Percentiles rank a stretch among this genome's conserved stretches.
phyloP scores from a whole-genome alignment of 2,888 invertebrate species.

The Rambutsinella grinnellia region DNA sequence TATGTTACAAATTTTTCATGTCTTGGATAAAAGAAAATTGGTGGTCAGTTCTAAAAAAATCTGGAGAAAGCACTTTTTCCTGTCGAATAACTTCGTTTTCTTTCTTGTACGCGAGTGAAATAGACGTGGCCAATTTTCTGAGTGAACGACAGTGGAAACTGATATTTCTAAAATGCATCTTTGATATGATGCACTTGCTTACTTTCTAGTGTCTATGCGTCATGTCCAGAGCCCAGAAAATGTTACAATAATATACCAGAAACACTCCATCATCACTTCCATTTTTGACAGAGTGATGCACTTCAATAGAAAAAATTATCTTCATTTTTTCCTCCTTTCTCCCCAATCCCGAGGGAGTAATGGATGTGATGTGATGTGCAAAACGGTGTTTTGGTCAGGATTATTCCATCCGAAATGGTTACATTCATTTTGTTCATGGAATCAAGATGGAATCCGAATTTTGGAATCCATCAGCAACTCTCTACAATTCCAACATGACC shows the following conservation, averaged over 20 bases:
- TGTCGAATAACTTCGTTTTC: slow-evolving; percentile 17
- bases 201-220: neutral
- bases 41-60: slow-evolving; percentile 14
- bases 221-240: too few species aligned
- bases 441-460: too few species aligned
- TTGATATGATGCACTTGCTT: neutral
- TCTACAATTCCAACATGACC: too few species aligned
- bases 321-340: slow-evolving; percentile 2
- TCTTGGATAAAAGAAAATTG: neutral
- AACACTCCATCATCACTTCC: neutral
- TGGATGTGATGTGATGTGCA: neutral
- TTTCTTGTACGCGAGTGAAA: slow-evolving; percentile 8
- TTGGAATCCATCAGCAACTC: too few species aligned
- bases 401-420: too few species aligned
- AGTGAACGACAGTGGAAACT: slow-evolving; percentile 11
- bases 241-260: neutral
- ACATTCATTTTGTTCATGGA: too few species aligned
- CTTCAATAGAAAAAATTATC: slow-evolving; percentile 8
- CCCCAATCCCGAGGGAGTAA: neutral
- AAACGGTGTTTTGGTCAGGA: too few species aligned
- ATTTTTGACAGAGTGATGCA: slow-evolving; percentile 19
- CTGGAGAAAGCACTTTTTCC: slow-evolving; percentile 16
- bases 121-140: slow-evolving; percentile 27
- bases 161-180: neutral
- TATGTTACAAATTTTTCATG: neutral